Conservation (phyloP, 2,113 vertebrate genomes). For the Microtus richardsoni region DNA sequence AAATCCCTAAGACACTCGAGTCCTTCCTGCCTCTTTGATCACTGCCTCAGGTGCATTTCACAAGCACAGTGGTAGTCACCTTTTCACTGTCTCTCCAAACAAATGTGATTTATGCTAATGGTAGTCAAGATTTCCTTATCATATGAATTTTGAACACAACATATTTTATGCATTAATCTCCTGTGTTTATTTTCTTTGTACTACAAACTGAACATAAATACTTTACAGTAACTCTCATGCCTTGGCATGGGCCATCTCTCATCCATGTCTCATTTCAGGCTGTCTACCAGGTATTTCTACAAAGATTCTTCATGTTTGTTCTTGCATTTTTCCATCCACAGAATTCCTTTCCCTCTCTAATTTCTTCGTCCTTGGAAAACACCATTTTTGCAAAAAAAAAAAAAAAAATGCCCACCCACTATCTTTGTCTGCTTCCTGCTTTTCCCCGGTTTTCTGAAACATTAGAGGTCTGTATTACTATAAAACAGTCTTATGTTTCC, state of each 20-base stretch:
- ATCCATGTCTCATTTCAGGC: neutral
- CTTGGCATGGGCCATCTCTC: neutral
- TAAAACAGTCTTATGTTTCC: neutral
- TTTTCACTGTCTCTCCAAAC: neutral
- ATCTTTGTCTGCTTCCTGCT: neutral
- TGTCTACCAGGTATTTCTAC: neutral
- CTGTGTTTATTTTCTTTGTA: neutral
- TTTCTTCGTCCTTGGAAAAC: neutral
- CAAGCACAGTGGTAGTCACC: neutral
- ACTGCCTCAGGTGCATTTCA: neutral
- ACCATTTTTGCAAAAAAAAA: neutral
- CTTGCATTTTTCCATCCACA: neutral
- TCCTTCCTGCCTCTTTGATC: neutral
- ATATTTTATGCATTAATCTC: neutral
- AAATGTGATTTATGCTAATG: neutral
- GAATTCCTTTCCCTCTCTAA: neutral
- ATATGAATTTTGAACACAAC: neutral
- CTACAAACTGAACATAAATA: neutral
- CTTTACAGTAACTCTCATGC: neutral
- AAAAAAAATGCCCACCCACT: neutral
- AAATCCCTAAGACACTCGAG: neutral
- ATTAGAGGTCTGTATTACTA: neutral
- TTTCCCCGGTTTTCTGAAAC: neutral
- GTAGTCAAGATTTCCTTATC: neutral
- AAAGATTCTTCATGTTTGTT: neutral